Base-by-base conservation (phyloP, 2,797 vertebrate genomes). In the Pseudomugil tenellus region DNA sequence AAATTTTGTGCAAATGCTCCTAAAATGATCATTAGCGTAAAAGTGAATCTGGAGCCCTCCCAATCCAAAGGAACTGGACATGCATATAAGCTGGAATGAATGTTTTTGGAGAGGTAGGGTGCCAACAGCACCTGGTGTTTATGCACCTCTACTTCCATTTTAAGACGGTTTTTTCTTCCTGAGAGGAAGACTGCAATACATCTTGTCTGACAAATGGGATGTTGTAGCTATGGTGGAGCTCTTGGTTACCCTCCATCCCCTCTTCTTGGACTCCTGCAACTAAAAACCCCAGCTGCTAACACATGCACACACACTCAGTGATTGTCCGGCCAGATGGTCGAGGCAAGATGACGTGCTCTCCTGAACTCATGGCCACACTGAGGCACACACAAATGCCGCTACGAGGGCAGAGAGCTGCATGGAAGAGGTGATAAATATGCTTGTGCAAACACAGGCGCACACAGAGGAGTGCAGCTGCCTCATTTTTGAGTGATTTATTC, bases 251-350 rank as follows among this genome's bases (percentile, higher is more conserved):
- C 79, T 64, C 74, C 58, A 65, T 70, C 48, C 75, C 78, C 76
- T 82, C 77, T 67, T 39, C 31, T 56, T 58, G 55, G 67, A 86
- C 75, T 75, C 66, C 62, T 54, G 41, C 56, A 61, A 72, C 61
- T 32, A 56, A 54, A 54, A 48, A 82, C 49, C 29, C 72, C 53
- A 78, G 83, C 80, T 75, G 75, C 70, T 79, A 43, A 74, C 65
- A 65, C 63, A 75, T 29, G 31, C 54, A 52, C 37, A 39, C 62
- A 80, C 70, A 77, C 67, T 53, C 72, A 34, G 65, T 53, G 72
- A 90, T 87, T 91, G 86, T 90, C 67, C 69, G 61, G 80, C 82
- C 91, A 92, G 89, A 91, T 90, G 87, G 80, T 82, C 21, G 28
- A 84, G 69, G 34, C 75, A 66, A 41, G 79, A 85, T 90, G 87